Conservation (phyloP, 2,113 vertebrate species). For the Eudyptes chrysolophus region DNA sequence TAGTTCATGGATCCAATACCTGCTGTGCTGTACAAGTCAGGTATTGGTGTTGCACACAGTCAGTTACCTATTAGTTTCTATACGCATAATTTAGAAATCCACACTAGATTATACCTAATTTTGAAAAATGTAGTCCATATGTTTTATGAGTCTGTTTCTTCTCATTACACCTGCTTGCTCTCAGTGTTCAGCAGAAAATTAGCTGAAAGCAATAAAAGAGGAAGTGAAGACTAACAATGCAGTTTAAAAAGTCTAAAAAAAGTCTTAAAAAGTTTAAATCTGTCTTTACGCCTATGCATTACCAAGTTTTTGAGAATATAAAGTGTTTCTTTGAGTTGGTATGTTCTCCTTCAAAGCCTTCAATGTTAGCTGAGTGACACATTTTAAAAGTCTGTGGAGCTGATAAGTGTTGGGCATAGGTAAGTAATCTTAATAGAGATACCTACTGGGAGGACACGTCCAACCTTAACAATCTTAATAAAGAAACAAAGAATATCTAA, state of each 20-base stretch:
- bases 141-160: constrained; percentile 10
- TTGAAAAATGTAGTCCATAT: background rate
- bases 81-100: background rate
- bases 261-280: background rate
- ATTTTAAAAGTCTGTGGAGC: background rate
- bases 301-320: background rate
- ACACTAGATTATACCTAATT: background rate
- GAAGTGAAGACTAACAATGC: background rate
- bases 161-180: background rate
- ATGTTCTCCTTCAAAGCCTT: background rate
- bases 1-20: background rate
- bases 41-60: background rate
- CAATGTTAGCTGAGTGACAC: background rate
- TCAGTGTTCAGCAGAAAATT: background rate
- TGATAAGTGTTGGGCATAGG: background rate
- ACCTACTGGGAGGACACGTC: background rate
- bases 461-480: background rate
- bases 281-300: background rate
- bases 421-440: background rate
- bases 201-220: background rate
- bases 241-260: background rate
- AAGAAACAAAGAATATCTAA: background rate
- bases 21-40: background rate
- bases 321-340: background rate
- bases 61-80: background rate